A percentile compares a stretch with the other conserved stretches of the same genome.
phyloP scores from a whole-genome alignment of 1,140 invertebrate genomes.

The Drosophila nebulosa region DNA sequence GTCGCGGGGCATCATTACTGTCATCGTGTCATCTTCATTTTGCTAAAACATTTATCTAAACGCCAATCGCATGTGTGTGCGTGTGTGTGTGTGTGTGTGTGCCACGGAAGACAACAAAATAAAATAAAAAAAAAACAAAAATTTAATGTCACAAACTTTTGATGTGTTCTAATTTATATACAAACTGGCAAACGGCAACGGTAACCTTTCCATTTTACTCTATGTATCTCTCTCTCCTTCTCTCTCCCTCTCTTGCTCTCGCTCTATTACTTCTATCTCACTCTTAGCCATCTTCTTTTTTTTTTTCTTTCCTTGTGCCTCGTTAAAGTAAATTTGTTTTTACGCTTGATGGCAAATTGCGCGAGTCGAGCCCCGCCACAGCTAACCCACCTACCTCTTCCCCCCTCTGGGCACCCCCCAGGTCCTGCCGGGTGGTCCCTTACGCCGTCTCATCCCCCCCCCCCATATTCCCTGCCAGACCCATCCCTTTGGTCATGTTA shows the following conservation, averaged over 20 bases:
- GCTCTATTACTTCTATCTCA: neutral
- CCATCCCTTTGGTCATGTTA: constrained; percentile 51
- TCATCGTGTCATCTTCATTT: constrained; percentile 46
- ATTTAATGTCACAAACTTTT: constrained; percentile 70
- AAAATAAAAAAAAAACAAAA: constrained; percentile 3
- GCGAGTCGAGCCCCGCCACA: constrained; percentile 28
- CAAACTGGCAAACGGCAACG: constrained; percentile 30
- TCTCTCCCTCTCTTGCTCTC: neutral
- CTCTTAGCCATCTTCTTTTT: neutral
- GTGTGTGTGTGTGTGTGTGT: neutral
- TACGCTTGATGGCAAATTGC: constrained; percentile 69
- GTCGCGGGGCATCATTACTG: constrained; percentile 40
- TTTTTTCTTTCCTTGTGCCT: constrained; percentile 26
- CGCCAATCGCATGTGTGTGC: constrained; percentile 31
- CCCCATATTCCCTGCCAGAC: neutral
- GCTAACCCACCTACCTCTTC: no score
- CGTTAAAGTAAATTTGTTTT: constrained; percentile 77
- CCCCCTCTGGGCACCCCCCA: no score
- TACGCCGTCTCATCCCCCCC: neutral
- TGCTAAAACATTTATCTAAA: constrained; percentile 68
- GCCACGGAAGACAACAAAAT: neutral
- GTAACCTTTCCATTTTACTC: constrained; percentile 10
- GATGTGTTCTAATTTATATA: constrained; percentile 70
- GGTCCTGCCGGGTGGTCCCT: neutral
- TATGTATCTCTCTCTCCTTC: neutral